phyloP scores from a whole-genome alignment of 2,888 invertebrate genomes.

The Caprella mutica region DNA sequence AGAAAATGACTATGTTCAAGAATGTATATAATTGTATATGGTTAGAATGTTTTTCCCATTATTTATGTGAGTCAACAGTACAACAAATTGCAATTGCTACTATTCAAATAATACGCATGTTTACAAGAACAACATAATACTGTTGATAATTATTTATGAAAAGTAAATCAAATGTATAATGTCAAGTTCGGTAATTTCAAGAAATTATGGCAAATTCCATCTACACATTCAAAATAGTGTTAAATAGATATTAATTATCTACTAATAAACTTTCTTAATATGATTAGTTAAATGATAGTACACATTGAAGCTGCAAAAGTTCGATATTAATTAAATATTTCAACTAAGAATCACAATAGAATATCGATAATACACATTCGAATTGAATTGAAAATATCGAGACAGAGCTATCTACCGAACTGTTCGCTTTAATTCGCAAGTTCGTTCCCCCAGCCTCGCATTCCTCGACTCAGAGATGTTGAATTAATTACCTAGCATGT shows the following conservation, averaged over 20 bases:
- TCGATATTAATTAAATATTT: too few species aligned
- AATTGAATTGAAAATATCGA: too few species aligned
- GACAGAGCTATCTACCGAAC: too few species aligned
- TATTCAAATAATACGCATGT: too few species aligned
- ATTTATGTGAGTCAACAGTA: constrained; percentile 4
- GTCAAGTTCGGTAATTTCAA: not conserved
- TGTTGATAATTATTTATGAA: not conserved
- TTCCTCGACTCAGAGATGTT: too few species aligned
- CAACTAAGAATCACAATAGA: too few species aligned
- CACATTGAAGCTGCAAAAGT: too few species aligned
- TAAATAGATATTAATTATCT: not conserved
- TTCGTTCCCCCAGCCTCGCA: too few species aligned
- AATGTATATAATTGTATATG: constrained; percentile 6
- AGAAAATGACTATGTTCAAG: constrained; percentile 5
- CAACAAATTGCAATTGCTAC: too few species aligned
- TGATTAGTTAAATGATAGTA: not conserved
- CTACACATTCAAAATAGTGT: not conserved
- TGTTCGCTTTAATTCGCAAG: too few species aligned
- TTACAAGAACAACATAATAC: not conserved
- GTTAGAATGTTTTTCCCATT: constrained; percentile 7
- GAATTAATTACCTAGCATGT: too few species aligned
- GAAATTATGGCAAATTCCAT: not conserved
- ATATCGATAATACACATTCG: too few species aligned
- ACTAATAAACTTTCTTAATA: not conserved
- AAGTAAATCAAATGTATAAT: not conserved